Evolutionary conservation across 2,888 invertebrate species (phyloP), one percentile per base, ranked within the genome.

Genomic region (Ethmia dodecea): DNA sequence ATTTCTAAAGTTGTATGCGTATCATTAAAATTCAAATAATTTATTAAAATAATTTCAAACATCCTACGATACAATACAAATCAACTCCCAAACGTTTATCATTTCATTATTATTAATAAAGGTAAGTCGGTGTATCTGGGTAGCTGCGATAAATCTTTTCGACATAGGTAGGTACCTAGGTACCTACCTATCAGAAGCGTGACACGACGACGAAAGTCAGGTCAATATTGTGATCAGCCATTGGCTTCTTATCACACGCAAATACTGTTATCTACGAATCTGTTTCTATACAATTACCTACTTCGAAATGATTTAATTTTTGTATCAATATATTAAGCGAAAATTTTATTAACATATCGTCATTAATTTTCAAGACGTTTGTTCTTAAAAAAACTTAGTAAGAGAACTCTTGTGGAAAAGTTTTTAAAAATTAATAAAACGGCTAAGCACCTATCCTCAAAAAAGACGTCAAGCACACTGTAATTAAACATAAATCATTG

Each of bases 401-500:
- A 24, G 13, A n/a, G 15, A 49, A 58, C 53, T 55, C 50, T 49
- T 45, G 44, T 43, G 49, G 53, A 43, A 49, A 66, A 72, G 47
- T 70, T 65, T 57, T 47, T 54, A 64, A 71, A 68, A 67, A 68
- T 61, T 66, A 64, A 57, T 43, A 31, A 30, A 46, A 49, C 5
- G 5, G 18, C 8, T 60, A 65, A 22, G 28, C n/a, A 28, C 13
- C 10, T 10, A 26, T 9, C 1, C 52, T 55, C 58, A 65, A 59
- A 66, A 69, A 74, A n/a, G 74, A 73, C 65, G 63, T 65, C 60
- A 64, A 63, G 55, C 67, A 65, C 63, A 62, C 58, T 69, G 59
- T 78, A 79, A 80, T 76, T 77, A 75, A 76, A 72, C 76, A 79
- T 79, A 79, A 79, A 79, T 79, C 75, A 72, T 61, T 61, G 55